phyloP scores from a whole-genome alignment of 2,113 vertebrate species.

The Eurystomus gularis region DNA sequence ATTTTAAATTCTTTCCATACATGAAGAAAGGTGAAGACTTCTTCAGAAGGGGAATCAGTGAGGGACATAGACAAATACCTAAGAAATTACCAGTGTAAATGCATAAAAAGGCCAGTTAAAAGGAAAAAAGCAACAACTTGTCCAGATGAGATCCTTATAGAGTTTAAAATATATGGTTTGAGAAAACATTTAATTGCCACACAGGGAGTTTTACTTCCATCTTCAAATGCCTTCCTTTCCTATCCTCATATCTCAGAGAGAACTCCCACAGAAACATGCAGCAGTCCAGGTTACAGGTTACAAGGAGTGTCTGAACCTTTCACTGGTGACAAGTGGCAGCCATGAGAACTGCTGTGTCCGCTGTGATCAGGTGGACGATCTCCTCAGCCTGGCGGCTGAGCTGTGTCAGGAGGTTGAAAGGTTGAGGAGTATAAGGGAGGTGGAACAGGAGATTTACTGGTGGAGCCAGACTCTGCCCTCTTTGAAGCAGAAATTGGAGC shows the following conservation, averaged over 20 bases:
- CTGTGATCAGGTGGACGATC: too few relatives aligned
- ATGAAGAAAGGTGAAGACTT: background rate
- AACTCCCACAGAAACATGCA: too few relatives aligned
- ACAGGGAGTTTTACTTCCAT: background rate
- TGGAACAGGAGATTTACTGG: too few relatives aligned
- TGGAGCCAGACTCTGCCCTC: too few relatives aligned
- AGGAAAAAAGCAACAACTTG: background rate
- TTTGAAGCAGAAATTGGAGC: too few relatives aligned
- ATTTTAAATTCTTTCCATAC: background rate
- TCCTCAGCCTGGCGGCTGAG: too few relatives aligned
- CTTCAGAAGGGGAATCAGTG: background rate
- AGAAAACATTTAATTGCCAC: background rate
- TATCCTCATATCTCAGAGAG: background rate
- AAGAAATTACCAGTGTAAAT: background rate
- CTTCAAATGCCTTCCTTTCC: background rate
- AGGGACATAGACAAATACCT: background rate
- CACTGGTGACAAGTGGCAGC: too few relatives aligned
- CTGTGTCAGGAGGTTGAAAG: too few relatives aligned
- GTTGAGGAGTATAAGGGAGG: too few relatives aligned
- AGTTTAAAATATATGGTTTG: background rate
- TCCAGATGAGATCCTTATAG: background rate
- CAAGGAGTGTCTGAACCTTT: too few relatives aligned
- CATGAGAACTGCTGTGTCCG: too few relatives aligned
- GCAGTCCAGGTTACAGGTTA: too few relatives aligned
- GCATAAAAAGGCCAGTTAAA: background rate